Evolutionary conservation across 2,113 vertebrate species (phyloP), one percentile per base, ranked within the genome.

Genomic region (Sander vitreus): DNA sequence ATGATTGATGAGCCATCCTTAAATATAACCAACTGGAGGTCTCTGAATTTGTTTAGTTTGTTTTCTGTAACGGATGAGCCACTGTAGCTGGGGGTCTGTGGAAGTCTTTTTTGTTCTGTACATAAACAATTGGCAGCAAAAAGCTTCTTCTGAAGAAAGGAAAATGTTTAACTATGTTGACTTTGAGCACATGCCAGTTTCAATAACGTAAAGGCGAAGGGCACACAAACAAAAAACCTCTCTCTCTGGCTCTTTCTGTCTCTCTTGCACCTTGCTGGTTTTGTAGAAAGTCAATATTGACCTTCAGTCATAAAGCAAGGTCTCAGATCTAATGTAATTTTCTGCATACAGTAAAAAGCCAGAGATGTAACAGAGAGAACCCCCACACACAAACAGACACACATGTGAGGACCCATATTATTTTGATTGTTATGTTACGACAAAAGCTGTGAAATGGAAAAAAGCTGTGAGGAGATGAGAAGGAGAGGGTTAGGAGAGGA

Each of bases 201-300:
- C 86, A 89, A 80, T 90, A 87, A 84, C 27, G 78, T 85, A 51
- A 83, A 85, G 58, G 43, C 6, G 54, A 86, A 83, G 84, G 85
- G 85, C 80, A 73, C 83, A 72, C 73, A 90, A 89, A 91, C 75
- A 73, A 76, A 88, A 89, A 86, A 79, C 59, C 70, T 53, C 25
- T 60, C 15, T 64, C 30, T 11, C 19, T 75, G 27, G 14, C 71
- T 73, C 30, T 82, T 33, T 83, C 70, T 69, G 14, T 69, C 45
- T 72, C 62, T 79, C 75, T 81, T 77, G 87, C 33, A 88, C 85
- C 75, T 89, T 78, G 60, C 78, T 65, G 6, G 62, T 80, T 87
- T 83, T 88, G 80, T 58, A 82, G 53, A 93, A 89, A 93, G 92
- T 93, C 93, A 94, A 94, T 93, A 94, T 93, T 94, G 90, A 92